Base-by-base conservation (phyloP, 1,140 invertebrate genomes). In the Bemisia tabaci region DNA sequence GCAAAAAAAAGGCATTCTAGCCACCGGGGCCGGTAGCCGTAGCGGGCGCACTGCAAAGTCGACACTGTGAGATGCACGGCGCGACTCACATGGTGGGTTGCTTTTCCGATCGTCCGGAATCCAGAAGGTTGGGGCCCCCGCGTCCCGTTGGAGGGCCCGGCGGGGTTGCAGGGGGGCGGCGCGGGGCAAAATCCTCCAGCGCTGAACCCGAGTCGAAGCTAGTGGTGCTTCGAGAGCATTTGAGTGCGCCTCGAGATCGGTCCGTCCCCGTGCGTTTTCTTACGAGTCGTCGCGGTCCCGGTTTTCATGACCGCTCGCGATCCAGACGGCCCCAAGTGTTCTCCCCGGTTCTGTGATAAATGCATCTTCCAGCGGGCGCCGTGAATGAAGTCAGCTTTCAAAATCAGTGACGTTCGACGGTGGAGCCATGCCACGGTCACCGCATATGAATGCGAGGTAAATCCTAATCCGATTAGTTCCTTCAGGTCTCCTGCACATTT, bases 231-330 rank as follows among this genome's bases (percentile, higher is more conserved):
- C 17, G 33, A 48, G 33, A 48, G 33, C 33, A 48, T 9, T 48
- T 48, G 33, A 75, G 75, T 76, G 77, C 77, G 77, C 73, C 73
- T 71, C 71, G 75, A 73, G 77, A 75, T 74, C 77, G 17, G 33
- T 17, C 33, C 33, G 33, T n/a, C n/a, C n/a, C n/a, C n/a, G n/a
- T n/a, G n/a, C n/a, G n/a, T n/a, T n/a, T n/a, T n/a, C n/a, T n/a
- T n/a, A n/a, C n/a, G n/a, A n/a, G n/a, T n/a, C n/a, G n/a, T n/a
- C n/a, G n/a, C n/a, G n/a, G n/a, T n/a, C n/a, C n/a, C n/a, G n/a
- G n/a, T n/a, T n/a, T n/a, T n/a, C n/a, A n/a, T n/a, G n/a, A n/a
- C n/a, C n/a, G n/a, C n/a, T n/a, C n/a, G n/a, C n/a, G n/a, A n/a
- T n/a, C n/a, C n/a, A n/a, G n/a, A n/a, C n/a, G n/a, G n/a, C n/a